Conservation (phyloP, 2,888 invertebrate genomes). For the Thecocarcelia acutangulata region DNA sequence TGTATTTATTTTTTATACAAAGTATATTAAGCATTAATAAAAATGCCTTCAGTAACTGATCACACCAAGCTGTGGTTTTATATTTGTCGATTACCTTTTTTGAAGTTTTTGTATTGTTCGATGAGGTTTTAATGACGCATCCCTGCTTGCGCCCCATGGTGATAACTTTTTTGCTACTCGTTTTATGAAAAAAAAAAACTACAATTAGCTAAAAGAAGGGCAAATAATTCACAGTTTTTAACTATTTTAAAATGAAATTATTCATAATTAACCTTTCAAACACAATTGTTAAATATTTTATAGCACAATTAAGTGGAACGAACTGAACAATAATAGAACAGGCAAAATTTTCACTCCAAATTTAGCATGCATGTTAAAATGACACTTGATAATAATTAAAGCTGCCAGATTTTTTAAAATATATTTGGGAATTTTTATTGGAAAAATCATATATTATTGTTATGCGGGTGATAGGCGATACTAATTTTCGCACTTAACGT, state of each 20-base stretch:
- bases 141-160: slow-evolving; percentile 63
- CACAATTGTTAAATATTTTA: slow-evolving; percentile 18
- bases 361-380: neutral
- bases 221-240: neutral
- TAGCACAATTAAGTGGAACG: slow-evolving; percentile 31
- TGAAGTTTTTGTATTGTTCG: slow-evolving; percentile 38
- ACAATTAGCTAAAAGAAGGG: neutral
- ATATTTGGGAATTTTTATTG: too few species aligned
- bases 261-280: neutral
- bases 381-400: too few species aligned
- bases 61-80: neutral
- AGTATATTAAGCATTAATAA: neutral
- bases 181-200: too few species aligned
- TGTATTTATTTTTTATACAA: neutral
- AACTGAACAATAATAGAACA: slow-evolving; percentile 37
- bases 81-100: slow-evolving; percentile 52
- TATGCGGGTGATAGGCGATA: too few species aligned
- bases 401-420: too few species aligned
- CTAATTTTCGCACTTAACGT: too few species aligned
- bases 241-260: neutral
- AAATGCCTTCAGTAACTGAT: slow-evolving; percentile 6
- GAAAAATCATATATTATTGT: too few species aligned
- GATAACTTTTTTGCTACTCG: neutral
- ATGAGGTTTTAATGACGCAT: slow-evolving; percentile 66
- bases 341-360: slow-evolving; percentile 6